Conservation (phyloP, 2,888 invertebrate genomes). For the Cerastis rubricosa region DNA sequence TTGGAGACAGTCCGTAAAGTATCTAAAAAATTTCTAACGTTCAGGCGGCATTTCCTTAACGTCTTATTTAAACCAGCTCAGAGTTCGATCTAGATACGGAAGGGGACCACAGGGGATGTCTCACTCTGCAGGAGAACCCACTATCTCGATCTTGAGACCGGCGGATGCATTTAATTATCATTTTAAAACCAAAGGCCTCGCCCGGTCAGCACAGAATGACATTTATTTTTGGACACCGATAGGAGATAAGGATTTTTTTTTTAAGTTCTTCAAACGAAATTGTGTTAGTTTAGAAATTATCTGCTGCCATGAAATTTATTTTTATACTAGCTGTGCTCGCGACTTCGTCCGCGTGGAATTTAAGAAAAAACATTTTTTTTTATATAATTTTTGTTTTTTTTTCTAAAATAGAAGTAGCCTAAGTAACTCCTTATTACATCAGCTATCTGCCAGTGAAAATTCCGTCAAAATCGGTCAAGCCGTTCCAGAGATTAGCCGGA, state of each 20-base stretch:
- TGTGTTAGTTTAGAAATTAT: constrained; percentile 31
- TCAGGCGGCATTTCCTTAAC: constrained; percentile 65
- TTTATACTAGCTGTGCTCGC: neutral
- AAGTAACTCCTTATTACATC: too few species aligned
- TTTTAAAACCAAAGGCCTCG: constrained; percentile 75
- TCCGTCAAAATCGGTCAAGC: too few species aligned
- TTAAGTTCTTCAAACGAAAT: constrained; percentile 16
- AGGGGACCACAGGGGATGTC: constrained; percentile 86
- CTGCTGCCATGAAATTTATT: constrained; percentile 3
- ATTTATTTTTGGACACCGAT: constrained; percentile 71
- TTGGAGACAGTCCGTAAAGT: constrained; percentile 58
- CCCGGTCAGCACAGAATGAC: constrained; percentile 69
- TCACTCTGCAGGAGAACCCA: constrained; percentile 81
- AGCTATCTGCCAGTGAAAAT: too few species aligned
- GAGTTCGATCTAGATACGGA: constrained; percentile 83
- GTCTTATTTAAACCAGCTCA: constrained; percentile 68
- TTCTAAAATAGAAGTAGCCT: too few species aligned
- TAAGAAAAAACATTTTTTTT: too few species aligned
- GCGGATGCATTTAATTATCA: constrained; percentile 77
- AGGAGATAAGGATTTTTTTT: constrained; percentile 51
- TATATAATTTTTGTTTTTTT: too few species aligned
- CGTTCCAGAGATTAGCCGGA: too few species aligned
- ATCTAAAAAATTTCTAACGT: constrained; percentile 68
- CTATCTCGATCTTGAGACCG: constrained; percentile 83
- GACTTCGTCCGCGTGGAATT: too few species aligned